A percentile compares a stretch with the other conserved stretches of the same genome.
Conservation (phyloP, 2,888 invertebrate species). For the Caenorhabditis sp. region DNA sequence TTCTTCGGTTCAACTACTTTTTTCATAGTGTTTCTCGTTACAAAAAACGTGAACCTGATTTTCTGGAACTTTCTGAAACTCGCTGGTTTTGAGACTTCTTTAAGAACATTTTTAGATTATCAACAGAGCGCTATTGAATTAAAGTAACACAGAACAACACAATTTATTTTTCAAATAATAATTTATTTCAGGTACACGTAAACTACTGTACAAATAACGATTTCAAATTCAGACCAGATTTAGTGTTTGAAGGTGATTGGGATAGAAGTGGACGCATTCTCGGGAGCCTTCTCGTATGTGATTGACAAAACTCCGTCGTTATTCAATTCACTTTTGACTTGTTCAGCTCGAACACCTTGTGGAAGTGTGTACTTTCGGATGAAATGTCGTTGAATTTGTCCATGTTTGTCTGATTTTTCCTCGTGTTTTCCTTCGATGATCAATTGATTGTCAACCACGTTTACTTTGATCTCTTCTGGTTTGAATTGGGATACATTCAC, state of each 20-base stretch:
- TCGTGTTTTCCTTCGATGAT: constrained; percentile 61
- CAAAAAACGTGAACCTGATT: too few species aligned
- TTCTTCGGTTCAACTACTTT: too few species aligned
- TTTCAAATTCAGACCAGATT: too few species aligned
- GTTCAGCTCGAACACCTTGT: constrained; percentile 53
- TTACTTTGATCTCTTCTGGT: constrained; percentile 63
- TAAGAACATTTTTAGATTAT: too few species aligned
- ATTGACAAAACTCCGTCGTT: constrained; percentile 59
- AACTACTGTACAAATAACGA: too few species aligned
- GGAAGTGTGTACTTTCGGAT: constrained; percentile 61
- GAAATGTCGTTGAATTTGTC: constrained; percentile 57
- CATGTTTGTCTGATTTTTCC: constrained; percentile 60
- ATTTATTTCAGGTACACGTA: too few species aligned
- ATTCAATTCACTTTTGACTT: constrained; percentile 55
- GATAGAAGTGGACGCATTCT: constrained; percentile 39
- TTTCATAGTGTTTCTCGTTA: too few species aligned
- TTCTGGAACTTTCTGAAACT: too few species aligned
- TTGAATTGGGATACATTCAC: constrained; percentile 62
- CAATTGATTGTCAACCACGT: constrained; percentile 58
- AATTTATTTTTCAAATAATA: too few species aligned
- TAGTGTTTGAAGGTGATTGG: constrained; percentile 46
- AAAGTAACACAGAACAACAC: too few species aligned
- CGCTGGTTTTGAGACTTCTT: too few species aligned
- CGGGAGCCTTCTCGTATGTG: constrained; percentile 52
- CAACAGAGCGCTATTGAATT: too few species aligned